Base-by-base conservation (phyloP, 1,140 invertebrate species). In the Drosophila eugracilis region DNA sequence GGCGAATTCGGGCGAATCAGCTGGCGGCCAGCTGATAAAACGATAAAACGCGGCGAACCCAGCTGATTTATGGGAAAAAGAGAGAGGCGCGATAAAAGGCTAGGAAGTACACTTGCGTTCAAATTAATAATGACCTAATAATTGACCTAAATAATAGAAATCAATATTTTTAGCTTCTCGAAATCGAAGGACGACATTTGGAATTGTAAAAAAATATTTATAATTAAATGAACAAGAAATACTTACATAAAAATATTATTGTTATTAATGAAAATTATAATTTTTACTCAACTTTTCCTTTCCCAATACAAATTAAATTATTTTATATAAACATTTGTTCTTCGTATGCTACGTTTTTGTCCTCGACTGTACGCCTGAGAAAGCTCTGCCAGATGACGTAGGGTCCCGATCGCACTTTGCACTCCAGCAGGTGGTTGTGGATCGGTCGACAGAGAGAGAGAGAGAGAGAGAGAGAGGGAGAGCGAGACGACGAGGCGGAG, bases 1-100 rank as follows among this genome's bases (percentile, higher is more conserved):
- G 34, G 50, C 60, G 34, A 53, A 66, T 70, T 71, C 39, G 14
- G 5, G 7, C 4, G 24, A 60, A 65, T 65, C 55, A 60, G 60
- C 60, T 65, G 60, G 24, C 21, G 21, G 36, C 21, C 59, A 63
- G 59, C 59, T 63, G 52, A 14, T 21, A 19, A 26, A 44, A 57
- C 24, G 41, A 48, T 26, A 21, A 26, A 15, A 32, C 5, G 12
- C 22, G 17, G 17, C 44, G 24, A 47, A 47, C 7, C 5, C 42
- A 26, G 42, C 42, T 45, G 22, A 44, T 44, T 24, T 24, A 44
- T 26, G 22, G 42, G 14, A 12, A 44, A 24, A 44, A 44, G 42
- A 48, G 10, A 48, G 42, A 14, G 22, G 19, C n/a, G 21, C 21
- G 14, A 28, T 14, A 17, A 10, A 14, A 14, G n/a, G n/a, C n/a